phyloP scores from a whole-genome alignment of 2,888 invertebrate species.

The Timandra comae region DNA sequence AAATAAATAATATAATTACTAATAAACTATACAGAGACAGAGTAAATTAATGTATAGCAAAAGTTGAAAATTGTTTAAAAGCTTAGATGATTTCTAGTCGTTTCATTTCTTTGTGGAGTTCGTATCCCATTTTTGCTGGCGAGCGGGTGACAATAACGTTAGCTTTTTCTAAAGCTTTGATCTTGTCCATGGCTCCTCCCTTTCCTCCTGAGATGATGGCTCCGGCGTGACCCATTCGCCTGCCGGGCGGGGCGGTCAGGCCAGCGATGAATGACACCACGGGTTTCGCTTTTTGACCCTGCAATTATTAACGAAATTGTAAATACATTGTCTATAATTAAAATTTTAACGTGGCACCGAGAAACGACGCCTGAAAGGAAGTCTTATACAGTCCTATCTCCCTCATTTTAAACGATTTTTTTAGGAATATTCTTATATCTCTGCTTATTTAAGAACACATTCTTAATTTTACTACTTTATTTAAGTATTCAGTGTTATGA shows the following conservation, averaged over 20 bases:
- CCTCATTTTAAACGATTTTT: no score
- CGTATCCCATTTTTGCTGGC: slow-evolving; percentile 96
- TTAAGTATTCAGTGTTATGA: no score
- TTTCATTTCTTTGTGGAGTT: slow-evolving; percentile 93
- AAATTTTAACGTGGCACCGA: no score
- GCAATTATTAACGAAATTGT: no score
- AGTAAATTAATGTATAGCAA: slow-evolving; percentile 25
- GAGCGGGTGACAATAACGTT: slow-evolving; percentile 96
- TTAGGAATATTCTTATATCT: no score
- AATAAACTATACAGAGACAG: slow-evolving; percentile 54
- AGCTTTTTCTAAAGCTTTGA: slow-evolving; percentile 94
- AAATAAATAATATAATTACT: slow-evolving; percentile 64
- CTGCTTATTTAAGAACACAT: no score
- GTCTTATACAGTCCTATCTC: no score
- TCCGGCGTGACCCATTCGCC: slow-evolving; percentile 99
- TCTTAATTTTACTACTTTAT: no score
- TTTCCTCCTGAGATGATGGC: slow-evolving; percentile 99
- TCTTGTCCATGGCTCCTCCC: slow-evolving; percentile 98
- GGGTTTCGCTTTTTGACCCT: slow-evolving; percentile 94
- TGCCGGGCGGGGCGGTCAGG: slow-evolving; percentile 96
- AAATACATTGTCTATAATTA: no score
- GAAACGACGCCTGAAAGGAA: no score
- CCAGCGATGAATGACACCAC: slow-evolving; percentile 99
- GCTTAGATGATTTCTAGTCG: slow-evolving; percentile 80
- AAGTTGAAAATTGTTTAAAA: slow-evolving; percentile 23